Evolutionary conservation across 2,888 invertebrate species (phyloP), one percentile per base, ranked within the genome.

Genomic region (Ennomos fuscantarius): DNA sequence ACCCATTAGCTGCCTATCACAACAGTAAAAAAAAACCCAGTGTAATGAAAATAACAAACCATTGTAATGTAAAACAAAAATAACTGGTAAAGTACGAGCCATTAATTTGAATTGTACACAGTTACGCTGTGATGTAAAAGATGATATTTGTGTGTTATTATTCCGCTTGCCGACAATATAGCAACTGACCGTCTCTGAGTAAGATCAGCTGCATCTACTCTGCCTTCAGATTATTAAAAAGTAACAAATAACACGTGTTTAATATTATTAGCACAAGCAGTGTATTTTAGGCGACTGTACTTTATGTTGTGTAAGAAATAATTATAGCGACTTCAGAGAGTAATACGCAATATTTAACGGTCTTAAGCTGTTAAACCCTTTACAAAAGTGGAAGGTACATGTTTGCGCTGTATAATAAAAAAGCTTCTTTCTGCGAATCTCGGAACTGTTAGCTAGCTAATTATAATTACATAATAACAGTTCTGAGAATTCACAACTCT

Each of bases 51-150:
- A 81, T 68, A 78, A 76, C 73, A 74, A 78, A 78, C 71, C 63
- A 64, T 74, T 74, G 78, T 82, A 80, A 81, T 79, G 75, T 68
- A 63, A 65, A 72, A 76, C 76, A 74, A 76, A 79, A 84, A 84
- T 84, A 85, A 73, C 82, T 68, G 70, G 64, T 56, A 78, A 74
- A 76, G 76, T 74, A 71, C 75, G 67, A 76, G 65, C 79, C 78
- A 84, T 82, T 84, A 81, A 81, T 79, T 79, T 77, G 67, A 74
- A 78, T 76, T 77, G 80, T 80, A 73, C 69, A 77, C 78, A 71
- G 70, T 64, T 65, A 48, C 61, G 71, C 75, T 72, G 69, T 75
- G 75, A 70, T 71, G 73, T 73, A 70, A 64, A 75, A 74, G 73
- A 76, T 70, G 58, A 66, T 74, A 75, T 73, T 70, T 72, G 66